A percentile compares a stretch with the other conserved stretches of the same genome.
These are phyloP conservation scores for Lysiphlebus fabarum DNA, from an alignment of 1,140 invertebrate species.

Conservation along the genomic window DNA sequence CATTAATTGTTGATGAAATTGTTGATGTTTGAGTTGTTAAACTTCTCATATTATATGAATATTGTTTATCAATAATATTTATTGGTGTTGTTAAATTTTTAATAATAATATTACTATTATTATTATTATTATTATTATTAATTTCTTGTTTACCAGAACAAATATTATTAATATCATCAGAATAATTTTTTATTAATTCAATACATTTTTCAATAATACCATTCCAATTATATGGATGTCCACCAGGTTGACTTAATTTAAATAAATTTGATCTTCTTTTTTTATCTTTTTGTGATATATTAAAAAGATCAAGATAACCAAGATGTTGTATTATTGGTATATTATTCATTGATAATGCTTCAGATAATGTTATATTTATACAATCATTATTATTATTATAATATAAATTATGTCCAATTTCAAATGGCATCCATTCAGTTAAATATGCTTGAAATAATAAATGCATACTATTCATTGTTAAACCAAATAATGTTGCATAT, in stretches of 20 bases:
- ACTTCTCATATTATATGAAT: conserved; percentile 11
- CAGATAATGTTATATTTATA: conserved; percentile 48
- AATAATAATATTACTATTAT: conserved; percentile 39
- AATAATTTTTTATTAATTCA: conserved; percentile 61
- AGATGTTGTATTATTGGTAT: conserved; percentile 67
- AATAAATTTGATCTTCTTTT: conserved; percentile 62
- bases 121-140: conserved; percentile 28
- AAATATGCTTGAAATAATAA: conserved; percentile 67
- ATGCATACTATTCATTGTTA: conserved; percentile 67
- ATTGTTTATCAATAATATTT: background rate
- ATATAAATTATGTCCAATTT: conserved; percentile 37
- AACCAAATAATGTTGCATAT: conserved; percentile 64
- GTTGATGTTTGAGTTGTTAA: conserved; percentile 24
- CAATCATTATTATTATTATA: conserved; percentile 30
- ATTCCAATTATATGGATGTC: conserved; percentile 79
- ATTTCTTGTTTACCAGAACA: conserved; percentile 30
- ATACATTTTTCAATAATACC: conserved; percentile 62
- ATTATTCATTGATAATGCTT: conserved; percentile 58
- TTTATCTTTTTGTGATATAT: conserved; percentile 60
- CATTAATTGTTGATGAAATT: conserved; percentile 1
- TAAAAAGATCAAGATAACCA: conserved; percentile 66
- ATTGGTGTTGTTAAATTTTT: background rate
- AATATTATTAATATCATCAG: conserved; percentile 59
- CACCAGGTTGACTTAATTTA: conserved; percentile 70
- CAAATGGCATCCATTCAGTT: conserved; percentile 63